These are phyloP conservation scores for Lates calcarifer DNA, from an alignment of 2,113 vertebrate genomes.

Conservation along the genomic window DNA sequence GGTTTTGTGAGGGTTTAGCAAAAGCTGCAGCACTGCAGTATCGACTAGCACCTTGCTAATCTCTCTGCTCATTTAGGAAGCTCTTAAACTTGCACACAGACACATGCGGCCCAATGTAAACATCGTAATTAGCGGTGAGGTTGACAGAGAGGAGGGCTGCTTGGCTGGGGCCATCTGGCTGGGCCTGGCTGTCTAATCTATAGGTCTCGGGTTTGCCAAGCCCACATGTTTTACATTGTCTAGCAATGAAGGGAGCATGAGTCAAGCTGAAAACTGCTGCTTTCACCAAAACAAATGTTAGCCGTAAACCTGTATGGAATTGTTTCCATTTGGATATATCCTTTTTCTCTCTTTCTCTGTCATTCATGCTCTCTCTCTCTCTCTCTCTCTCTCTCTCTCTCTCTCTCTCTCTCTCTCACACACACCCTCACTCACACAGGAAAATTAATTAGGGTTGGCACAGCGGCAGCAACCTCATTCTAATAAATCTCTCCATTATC, in stretches of 20 bases:
- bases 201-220: slow-evolving; percentile 58
- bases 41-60: slow-evolving; percentile 21
- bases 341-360: slow-evolving; percentile 4
- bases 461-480: slow-evolving; percentile 66
- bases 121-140: slow-evolving; percentile 67
- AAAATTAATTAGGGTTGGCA: slow-evolving; percentile 80
- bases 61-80: slow-evolving; percentile 52
- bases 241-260: slow-evolving; percentile 3
- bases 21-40: slow-evolving; percentile 16
- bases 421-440: slow-evolving; percentile 5
- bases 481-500: slow-evolving; percentile 83
- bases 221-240: slow-evolving; percentile 61
- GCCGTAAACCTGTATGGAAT: slow-evolving; percentile 2
- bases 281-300: slow-evolving; percentile 30
- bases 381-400: neutral
- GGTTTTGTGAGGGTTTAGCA: neutral
- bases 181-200: slow-evolving; percentile 59
- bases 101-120: slow-evolving; percentile 57
- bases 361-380: neutral
- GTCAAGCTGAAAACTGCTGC: slow-evolving; percentile 28
- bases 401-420: neutral
- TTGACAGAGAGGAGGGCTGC: slow-evolving; percentile 58
- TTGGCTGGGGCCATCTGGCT: slow-evolving; percentile 64
- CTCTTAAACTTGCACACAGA: slow-evolving; percentile 46
- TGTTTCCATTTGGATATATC: slow-evolving; percentile 3